Percentiles rank a stretch among this genome's conserved stretches.
Evolutionary conservation across 2,888 invertebrate genomes (phyloP).

Genomic region (Cheilosia pagana): DNA sequence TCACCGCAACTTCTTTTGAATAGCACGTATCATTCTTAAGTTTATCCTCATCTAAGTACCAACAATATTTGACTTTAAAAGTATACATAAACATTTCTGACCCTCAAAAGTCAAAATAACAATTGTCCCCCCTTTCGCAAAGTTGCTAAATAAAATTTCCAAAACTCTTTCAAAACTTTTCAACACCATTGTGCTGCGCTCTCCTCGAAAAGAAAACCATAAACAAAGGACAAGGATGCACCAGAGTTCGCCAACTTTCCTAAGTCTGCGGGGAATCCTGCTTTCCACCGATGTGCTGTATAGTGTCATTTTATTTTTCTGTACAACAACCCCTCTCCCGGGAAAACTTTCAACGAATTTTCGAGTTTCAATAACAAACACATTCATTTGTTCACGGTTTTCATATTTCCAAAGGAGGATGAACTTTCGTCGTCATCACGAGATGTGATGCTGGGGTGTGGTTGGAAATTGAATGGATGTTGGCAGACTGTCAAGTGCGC

Average conservation of each 20-base stretch:
- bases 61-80: slow-evolving; percentile 8
- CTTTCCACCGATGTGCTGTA: slow-evolving; percentile 10
- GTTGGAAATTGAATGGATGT: slow-evolving; percentile 56
- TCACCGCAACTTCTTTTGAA: too few species aligned
- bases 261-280: slow-evolving; percentile 18
- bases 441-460: slow-evolving; percentile 22
- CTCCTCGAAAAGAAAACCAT: slow-evolving; percentile 15
- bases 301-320: slow-evolving; percentile 25
- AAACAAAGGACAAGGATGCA: slow-evolving; percentile 37
- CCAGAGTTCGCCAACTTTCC: slow-evolving; percentile 43
- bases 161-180: slow-evolving; percentile 33
- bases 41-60: background rate
- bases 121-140: slow-evolving; percentile 14
- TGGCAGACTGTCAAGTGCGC: slow-evolving; percentile 64
- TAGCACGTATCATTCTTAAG: background rate
- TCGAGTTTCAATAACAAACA: slow-evolving; percentile 41
- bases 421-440: slow-evolving; percentile 30
- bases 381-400: slow-evolving; percentile 20
- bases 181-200: slow-evolving; percentile 6
- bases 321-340: background rate
- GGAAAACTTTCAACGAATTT: slow-evolving; percentile 50
- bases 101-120: slow-evolving; percentile 25
- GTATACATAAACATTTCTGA: slow-evolving; percentile 31
- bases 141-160: slow-evolving; percentile 12
- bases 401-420: background rate